Conservation (phyloP, 1,140 invertebrate species). For the Plutomurus gul region DNA sequence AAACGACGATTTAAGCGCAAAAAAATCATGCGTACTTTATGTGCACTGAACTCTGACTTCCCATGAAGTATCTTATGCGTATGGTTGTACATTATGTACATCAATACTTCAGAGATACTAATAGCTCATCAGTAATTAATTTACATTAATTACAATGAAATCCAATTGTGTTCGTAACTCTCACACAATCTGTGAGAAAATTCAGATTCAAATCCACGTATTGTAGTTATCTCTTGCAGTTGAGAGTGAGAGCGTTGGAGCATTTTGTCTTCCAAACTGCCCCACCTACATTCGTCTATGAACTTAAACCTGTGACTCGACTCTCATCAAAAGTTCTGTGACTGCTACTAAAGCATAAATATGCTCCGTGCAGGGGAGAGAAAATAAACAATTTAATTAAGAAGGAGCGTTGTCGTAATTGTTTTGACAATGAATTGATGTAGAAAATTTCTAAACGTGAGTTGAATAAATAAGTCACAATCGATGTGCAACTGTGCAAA, state of each 20-base stretch:
- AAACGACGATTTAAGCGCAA: background rate
- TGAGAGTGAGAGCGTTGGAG: background rate
- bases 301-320: slow-evolving; percentile 21
- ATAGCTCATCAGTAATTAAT: background rate
- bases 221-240: background rate
- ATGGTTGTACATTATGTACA: background rate
- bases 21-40: background rate
- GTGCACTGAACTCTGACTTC: too few species aligned
- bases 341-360: too few species aligned
- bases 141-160: background rate
- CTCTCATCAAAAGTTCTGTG: too few species aligned
- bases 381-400: too few species aligned
- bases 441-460: too few species aligned
- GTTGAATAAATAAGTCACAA: too few species aligned
- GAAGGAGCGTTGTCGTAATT: too few species aligned
- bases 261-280: background rate
- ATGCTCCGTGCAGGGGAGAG: too few species aligned
- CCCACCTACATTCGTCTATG: background rate
- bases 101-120: background rate
- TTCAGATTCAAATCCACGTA: background rate
- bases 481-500: too few species aligned
- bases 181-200: slow-evolving; percentile 7
- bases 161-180: slow-evolving; percentile 2
- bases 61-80: too few species aligned
- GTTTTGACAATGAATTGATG: too few species aligned